A percentile compares a stretch with the other conserved stretches of the same genome.
Evolutionary conservation across 2,888 invertebrate genomes (phyloP).

Genomic region (Carterocephalus palaemon): DNA sequence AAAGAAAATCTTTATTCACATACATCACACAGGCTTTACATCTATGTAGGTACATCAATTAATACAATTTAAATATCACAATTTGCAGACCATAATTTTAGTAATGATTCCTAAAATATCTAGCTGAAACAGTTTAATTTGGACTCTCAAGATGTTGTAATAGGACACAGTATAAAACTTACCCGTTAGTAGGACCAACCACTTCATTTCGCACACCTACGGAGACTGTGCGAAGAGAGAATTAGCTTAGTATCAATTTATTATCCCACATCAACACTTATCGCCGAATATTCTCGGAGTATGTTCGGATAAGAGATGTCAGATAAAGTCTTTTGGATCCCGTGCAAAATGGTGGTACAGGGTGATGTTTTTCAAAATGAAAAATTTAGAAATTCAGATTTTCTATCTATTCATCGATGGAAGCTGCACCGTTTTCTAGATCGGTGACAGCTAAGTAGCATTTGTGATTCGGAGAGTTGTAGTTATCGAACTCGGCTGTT

Average conservation of each 20-base stretch:
- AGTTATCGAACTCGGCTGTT: too few species aligned
- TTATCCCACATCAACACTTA: slow-evolving; percentile 41
- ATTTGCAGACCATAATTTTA: too few species aligned
- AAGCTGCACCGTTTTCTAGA: too few species aligned
- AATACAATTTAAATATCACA: too few species aligned
- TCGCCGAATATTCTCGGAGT: slow-evolving; percentile 25
- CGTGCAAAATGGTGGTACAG: slow-evolving; percentile 10
- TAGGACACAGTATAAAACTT: too few species aligned
- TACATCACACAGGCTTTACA: too few species aligned
- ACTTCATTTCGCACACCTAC: slow-evolving; percentile 46
- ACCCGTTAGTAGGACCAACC: slow-evolving; percentile 59
- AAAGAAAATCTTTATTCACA: too few species aligned
- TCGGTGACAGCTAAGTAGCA: too few species aligned
- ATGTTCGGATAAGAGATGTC: slow-evolving; percentile 27
- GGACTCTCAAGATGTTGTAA: too few species aligned
- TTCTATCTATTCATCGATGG: neutral
- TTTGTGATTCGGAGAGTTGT: too few species aligned
- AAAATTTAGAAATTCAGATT: neutral
- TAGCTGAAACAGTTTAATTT: too few species aligned
- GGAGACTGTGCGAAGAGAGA: slow-evolving; percentile 29
- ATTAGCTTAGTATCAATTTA: slow-evolving; percentile 35
- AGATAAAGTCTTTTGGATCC: slow-evolving; percentile 23
- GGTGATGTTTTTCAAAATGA: slow-evolving; percentile 6
- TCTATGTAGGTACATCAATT: neutral
- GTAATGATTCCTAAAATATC: too few species aligned